Evolutionary conservation across 2,113 vertebrate genomes (phyloP), one percentile per base, ranked within the genome.

Genomic region (Rhodinocichla rosea): DNA sequence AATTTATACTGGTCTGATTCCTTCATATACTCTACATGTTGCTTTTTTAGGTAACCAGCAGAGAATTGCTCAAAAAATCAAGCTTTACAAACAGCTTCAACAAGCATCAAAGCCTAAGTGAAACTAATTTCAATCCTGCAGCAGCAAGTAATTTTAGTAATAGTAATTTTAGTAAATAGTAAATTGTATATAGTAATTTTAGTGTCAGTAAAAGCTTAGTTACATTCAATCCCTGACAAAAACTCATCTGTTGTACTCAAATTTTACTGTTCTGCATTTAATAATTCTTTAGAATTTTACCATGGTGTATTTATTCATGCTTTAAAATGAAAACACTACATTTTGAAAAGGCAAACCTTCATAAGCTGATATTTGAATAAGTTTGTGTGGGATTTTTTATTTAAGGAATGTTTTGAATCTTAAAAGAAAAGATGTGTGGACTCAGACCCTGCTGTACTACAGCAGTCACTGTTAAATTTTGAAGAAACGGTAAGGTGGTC

Each of bases 401-500:
- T 52, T 19, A 37, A 63, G 12, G 15, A 55, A 27, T 30, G 5
- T 56, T 95, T 47, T 77, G 20, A 83, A 63, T 28, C 15, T 67
- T 56, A 67, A 50, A 69, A 40, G 28, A 47, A 57, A 13, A 68
- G 14, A 27, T 47, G 18, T 28, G 45, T 76, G n/a, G 57, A 52
- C 80, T 64, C 20, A 13, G 24, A 70, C 42, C 50, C 24, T 74
- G 45, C 68, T 90, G 87, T 35, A 65, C n/a, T 80, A 77, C 23
- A 90, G 88, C 68, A 95, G 78, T 62, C 37, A 71, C 80, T n/a
- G 50, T 24, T 89, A 35, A 39, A 80, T 94, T 95, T 7, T 83
- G 28, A 94, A 91, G 68, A 57, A 76, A 74, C 83, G 71, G 78
- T 80, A 92, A 91, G n/a, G 67, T 82, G 76, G 74, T 90, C 73